These are phyloP conservation scores for Aethina tumida DNA, from an alignment of 1,140 invertebrate species.

Conservation along the genomic window DNA sequence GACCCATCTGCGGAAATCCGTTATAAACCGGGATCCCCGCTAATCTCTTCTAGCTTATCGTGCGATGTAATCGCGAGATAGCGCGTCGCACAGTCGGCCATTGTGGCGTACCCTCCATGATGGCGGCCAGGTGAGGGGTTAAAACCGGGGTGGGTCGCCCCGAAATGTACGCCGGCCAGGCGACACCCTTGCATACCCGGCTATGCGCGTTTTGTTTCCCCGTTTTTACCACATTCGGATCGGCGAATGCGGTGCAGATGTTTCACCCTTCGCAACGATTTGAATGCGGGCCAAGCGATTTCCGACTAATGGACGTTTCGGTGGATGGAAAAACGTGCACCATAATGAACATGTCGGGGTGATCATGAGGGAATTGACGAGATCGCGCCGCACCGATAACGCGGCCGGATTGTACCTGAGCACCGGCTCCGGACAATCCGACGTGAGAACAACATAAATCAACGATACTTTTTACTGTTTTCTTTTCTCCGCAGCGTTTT, in stretches of 20 bases:
- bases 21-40: no score
- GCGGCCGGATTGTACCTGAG: not conserved
- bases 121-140: slow-evolving; percentile 17
- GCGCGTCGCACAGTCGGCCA: slow-evolving; percentile 27
- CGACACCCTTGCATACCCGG: no score
- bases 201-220: no score
- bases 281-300: no score
- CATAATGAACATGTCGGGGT: slow-evolving; percentile 12
- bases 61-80: slow-evolving; percentile 26
- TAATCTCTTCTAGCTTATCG: slow-evolving; percentile 15
- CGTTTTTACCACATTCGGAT: no score
- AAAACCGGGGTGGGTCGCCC: slow-evolving; percentile 5
- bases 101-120: slow-evolving; percentile 31
- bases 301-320: no score
- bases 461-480: slow-evolving; percentile 10
- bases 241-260: no score
- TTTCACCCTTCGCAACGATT: no score
- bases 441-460: not conserved
- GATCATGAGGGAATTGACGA: slow-evolving; percentile 10
- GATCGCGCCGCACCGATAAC: not conserved
- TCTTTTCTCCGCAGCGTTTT: no score
- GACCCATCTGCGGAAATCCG: no score
- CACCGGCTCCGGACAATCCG: not conserved
- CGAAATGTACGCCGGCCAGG: no score
- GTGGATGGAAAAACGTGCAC: slow-evolving; percentile 5